phyloP scores from a whole-genome alignment of 2,888 invertebrate genomes.

The Rapana venosa region DNA sequence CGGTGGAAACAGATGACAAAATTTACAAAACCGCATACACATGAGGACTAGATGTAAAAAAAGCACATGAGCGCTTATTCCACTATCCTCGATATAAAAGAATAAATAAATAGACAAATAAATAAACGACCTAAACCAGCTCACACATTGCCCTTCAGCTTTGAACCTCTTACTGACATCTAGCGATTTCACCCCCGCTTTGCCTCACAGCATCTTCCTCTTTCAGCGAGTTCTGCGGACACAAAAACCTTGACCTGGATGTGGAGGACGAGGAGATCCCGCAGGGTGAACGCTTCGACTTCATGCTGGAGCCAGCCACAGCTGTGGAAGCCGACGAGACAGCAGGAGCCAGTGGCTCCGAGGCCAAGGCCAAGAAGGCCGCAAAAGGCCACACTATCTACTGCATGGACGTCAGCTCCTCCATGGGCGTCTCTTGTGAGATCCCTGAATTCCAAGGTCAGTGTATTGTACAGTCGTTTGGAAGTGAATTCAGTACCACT shows the following conservation, averaged over 20 bases:
- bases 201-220: background rate
- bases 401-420: conserved; percentile 73
- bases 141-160: too few relatives aligned
- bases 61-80: too few relatives aligned
- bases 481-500: background rate
- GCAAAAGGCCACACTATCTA: conserved; percentile 67
- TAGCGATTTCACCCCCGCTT: too few relatives aligned
- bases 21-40: too few relatives aligned
- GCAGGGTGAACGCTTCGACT: conserved; percentile 63
- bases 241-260: conserved; percentile 59
- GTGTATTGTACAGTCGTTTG: background rate
- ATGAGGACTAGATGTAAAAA: too few relatives aligned
- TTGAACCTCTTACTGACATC: too few relatives aligned
- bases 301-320: conserved; percentile 59
- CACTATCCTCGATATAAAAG: too few relatives aligned
- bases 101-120: too few relatives aligned
- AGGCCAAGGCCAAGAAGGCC: conserved; percentile 53
- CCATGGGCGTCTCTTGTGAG: conserved; percentile 60
- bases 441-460: conserved; percentile 68
- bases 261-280: conserved; percentile 66
- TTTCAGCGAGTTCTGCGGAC: conserved; percentile 62
- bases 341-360: conserved; percentile 47
- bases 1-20: too few relatives aligned
- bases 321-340: conserved; percentile 49
- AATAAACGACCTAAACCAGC: too few relatives aligned